Conservation (phyloP, 2,888 invertebrate species). For the Ennomos quercinarius region DNA sequence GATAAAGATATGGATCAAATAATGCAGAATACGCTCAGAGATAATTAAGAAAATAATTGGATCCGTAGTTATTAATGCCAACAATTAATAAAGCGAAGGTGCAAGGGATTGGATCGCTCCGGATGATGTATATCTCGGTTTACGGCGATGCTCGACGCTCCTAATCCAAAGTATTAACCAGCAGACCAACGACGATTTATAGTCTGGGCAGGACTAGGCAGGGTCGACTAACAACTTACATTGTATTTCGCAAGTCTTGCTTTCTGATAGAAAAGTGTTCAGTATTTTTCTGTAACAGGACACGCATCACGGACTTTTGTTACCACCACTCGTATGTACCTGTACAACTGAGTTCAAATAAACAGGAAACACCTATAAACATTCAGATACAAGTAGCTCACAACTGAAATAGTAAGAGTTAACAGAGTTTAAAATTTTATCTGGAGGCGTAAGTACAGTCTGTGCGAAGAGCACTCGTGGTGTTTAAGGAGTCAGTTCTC, state of each 20-base stretch:
- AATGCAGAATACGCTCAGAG: conserved; percentile 26
- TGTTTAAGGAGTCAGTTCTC: conserved; percentile 69
- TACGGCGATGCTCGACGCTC: conserved; percentile 62
- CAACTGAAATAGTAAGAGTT: conserved; percentile 39
- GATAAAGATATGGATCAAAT: conserved; percentile 21
- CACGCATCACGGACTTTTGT: conserved; percentile 25
- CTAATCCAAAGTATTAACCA: conserved; percentile 71
- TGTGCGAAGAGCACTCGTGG: conserved; percentile 59
- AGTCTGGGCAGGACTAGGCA: conserved; percentile 59
- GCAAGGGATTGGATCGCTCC: conserved; percentile 46
- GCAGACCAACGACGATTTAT: conserved; percentile 69
- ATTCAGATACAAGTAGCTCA: background rate
- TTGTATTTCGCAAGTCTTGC: conserved; percentile 56
- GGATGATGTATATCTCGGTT: conserved; percentile 66
- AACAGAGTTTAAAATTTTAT: conserved; percentile 68
- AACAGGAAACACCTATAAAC: background rate
- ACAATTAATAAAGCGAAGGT: conserved; percentile 50
- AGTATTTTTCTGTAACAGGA: conserved; percentile 49
- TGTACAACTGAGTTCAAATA: conserved; percentile 12
- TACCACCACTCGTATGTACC: background rate
- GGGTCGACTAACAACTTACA: conserved; percentile 60
- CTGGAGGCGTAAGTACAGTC: conserved; percentile 60
- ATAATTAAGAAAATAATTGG: conserved; percentile 38
- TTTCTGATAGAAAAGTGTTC: conserved; percentile 55
- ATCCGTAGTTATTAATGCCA: conserved; percentile 44